Evolutionary conservation across 2,888 invertebrate genomes (phyloP).

Genomic region (Diaperis boleti): DNA sequence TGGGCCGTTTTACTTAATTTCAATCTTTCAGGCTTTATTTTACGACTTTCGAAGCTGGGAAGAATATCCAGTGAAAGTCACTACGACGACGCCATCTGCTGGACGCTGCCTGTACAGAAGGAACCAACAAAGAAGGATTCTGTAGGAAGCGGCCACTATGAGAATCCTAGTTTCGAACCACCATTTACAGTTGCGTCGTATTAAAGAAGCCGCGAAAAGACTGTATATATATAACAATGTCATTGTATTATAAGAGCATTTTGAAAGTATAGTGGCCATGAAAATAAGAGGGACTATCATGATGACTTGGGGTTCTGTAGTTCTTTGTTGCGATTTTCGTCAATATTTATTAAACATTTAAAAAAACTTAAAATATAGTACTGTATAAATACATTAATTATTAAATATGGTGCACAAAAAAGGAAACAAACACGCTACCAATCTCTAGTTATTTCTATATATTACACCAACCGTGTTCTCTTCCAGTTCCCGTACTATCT

Average conservation of each 20-base stretch:
- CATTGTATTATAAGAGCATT: too few relatives aligned
- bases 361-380: not conserved
- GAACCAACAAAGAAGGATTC: not conserved
- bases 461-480: not conserved
- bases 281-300: too few relatives aligned
- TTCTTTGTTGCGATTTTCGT: too few relatives aligned
- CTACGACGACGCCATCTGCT: constrained; percentile 46
- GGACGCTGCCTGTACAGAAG: constrained; percentile 36
- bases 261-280: too few relatives aligned
- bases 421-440: too few relatives aligned
- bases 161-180: constrained; percentile 32
- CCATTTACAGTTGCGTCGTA: too few relatives aligned
- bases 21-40: constrained; percentile 31
- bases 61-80: constrained; percentile 24
- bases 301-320: too few relatives aligned
- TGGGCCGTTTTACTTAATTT: not conserved
- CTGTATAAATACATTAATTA: not conserved
- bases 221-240: not conserved
- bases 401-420: not conserved
- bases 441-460: not conserved
- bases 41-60: constrained; percentile 26
- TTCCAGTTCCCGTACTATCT: constrained; percentile 2
- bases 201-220: too few relatives aligned
- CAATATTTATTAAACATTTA: too few relatives aligned
- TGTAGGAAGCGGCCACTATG: constrained; percentile 1